Base-by-base conservation (phyloP, 2,797 vertebrate species). In the Chromis chromis region DNA sequence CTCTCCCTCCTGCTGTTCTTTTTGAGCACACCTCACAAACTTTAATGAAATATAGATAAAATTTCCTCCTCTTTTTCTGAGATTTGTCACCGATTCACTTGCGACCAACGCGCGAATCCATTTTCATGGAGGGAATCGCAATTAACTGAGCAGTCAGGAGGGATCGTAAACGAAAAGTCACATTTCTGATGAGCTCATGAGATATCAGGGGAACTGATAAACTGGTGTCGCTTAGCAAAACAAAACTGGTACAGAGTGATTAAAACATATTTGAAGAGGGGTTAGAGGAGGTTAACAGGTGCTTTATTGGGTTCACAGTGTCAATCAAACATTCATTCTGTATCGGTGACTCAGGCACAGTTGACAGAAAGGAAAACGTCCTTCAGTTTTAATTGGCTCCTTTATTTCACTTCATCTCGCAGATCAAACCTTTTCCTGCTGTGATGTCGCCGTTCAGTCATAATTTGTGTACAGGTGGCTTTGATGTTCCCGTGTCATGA, bases 211-310 rank as follows among this genome's bases (percentile, higher is more conserved):
- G 46, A 63, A 58, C 33, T 36, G 33, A 36, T 10, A 36, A 36
- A 27, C 36, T 1, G 33, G 25, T 2, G 50, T 28, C 48, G 66
- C 55, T 11, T 44, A 53, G 55, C 55, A 0, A 71, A 74, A 70
- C 68, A 67, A 59, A 70, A 55, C 25, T 5, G 39, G 7, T 57
- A 33, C 21, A 0, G 48, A 65, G 72, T 31, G 60, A 77, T 68
- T 76, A 36, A 49, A 75, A 48, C 17, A 24, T 14, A 63, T 65
- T 65, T 81, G 57, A 33, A n/a, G 39, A 70, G 21, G 62, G 68
- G 72, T 85, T 64, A 68, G 62, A 81, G 60, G 9, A 78, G 69
- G 65, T 83, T 48, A 74, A 39, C 77, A 39, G 60, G 63, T 49
- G 40, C 63, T 63, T 49, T 17, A 33, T 39, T 21, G 52, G 31